These are phyloP conservation scores for Synergus laeviventris DNA, from an alignment of 2,888 invertebrate species.

Conservation along the genomic window DNA sequence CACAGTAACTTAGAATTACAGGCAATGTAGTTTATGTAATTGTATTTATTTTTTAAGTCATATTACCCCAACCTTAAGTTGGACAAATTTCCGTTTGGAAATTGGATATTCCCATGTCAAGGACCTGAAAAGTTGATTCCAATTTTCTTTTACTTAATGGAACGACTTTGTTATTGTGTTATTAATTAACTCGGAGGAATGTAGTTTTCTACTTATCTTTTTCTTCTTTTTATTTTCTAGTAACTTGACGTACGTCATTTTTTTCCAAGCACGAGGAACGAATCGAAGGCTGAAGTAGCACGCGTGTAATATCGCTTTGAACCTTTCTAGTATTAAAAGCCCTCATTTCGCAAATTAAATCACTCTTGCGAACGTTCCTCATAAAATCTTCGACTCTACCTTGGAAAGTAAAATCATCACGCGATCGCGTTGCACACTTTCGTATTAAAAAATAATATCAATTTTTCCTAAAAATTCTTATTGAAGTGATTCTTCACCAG, in stretches of 20 bases:
- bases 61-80: slow-evolving; percentile 13
- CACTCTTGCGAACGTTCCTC: slow-evolving; percentile 3
- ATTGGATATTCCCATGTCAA: slow-evolving; percentile 22
- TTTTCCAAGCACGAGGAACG: neutral
- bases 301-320: slow-evolving; percentile 23
- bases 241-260: neutral
- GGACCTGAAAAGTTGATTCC: neutral
- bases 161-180: neutral
- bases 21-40: slow-evolving; percentile 38
- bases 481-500: neutral
- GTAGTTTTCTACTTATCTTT: neutral
- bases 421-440: neutral
- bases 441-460: slow-evolving; percentile 21
- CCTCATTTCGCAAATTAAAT: slow-evolving; percentile 11
- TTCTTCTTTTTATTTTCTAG: neutral
- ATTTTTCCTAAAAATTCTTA: slow-evolving; percentile 32
- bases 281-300: slow-evolving; percentile 38
- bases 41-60: slow-evolving; percentile 46
- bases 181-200: neutral
- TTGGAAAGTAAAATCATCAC: slow-evolving; percentile 20
- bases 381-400: slow-evolving; percentile 10
- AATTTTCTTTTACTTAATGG: neutral
- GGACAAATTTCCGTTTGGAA: neutral
- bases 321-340: slow-evolving; percentile 34
- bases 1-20: slow-evolving; percentile 47